Evolutionary conservation across 2,113 vertebrate species (phyloP).

Genomic region (Motacilla alba): DNA sequence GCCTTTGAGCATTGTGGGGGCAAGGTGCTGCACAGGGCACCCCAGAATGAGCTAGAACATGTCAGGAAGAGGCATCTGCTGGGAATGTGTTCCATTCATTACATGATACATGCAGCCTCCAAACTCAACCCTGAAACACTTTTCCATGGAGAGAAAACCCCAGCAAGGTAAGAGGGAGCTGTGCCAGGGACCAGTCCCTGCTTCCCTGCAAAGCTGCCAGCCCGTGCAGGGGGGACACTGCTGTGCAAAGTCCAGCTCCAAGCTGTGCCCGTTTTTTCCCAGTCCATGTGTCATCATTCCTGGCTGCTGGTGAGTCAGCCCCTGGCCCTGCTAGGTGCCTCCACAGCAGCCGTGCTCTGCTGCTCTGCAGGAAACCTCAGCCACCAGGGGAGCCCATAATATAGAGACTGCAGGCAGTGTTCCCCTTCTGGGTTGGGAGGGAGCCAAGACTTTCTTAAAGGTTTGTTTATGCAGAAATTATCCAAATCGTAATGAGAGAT

Average conservation of each 20-base stretch:
- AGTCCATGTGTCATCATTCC: background rate
- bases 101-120: background rate
- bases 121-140: background rate
- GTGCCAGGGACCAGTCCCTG: background rate
- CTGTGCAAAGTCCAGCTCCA: background rate
- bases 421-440: background rate
- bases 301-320: background rate
- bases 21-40: background rate
- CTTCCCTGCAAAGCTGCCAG: background rate
- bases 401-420: fast-evolving
- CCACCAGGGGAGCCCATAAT: background rate
- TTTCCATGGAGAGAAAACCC: background rate
- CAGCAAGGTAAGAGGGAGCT: background rate
- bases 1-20: background rate
- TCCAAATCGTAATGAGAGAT: background rate
- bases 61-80: background rate
- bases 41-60: background rate
- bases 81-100: background rate
- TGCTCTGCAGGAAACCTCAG: background rate
- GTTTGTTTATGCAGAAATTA: background rate
- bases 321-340: background rate
- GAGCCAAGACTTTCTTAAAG: background rate
- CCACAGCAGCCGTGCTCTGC: background rate
- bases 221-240: fast-evolving
- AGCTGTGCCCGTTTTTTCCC: background rate